These are phyloP conservation scores for Aplysina aerophoba DNA, from an alignment of 37 sponge, comb jelly and placozoan species.

Conservation along the genomic window DNA sequence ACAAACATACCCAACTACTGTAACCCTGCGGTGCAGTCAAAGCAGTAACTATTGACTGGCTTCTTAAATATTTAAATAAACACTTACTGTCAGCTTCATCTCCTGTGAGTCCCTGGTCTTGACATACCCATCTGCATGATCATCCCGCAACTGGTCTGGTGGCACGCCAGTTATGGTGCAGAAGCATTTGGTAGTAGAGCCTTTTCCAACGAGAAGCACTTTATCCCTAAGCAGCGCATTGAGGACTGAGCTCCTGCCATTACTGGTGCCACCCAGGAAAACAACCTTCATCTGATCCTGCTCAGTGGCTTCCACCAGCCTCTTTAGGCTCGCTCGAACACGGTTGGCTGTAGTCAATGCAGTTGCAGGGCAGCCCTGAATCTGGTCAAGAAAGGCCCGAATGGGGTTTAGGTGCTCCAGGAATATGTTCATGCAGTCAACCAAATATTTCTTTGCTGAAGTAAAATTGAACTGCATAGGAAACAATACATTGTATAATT, in stretches of 20 bases:
- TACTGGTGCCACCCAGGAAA: conserved; percentile 95
- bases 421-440: conserved; percentile 26
- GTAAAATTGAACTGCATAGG: conserved; percentile 64
- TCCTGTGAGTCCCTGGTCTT: not conserved
- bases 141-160: conserved; percentile 15
- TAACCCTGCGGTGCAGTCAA: no score
- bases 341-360: conserved; percentile 11
- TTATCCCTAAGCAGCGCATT: conserved; percentile 87
- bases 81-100: no score
- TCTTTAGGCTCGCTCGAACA: conserved; percentile 21
- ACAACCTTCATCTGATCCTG: conserved; percentile 94
- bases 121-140: not conserved
- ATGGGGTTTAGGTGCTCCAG: conserved; percentile 37
- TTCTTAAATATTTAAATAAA: no score
- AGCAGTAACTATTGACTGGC: no score
- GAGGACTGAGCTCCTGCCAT: conserved; percentile 95
- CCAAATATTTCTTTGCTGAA: conserved; percentile 56
- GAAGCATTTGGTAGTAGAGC: conserved; percentile 96
- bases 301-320: conserved; percentile 66
- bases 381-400: conserved; percentile 40
- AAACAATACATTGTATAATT: no score
- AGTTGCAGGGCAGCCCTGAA: not conserved
- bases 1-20: no score
- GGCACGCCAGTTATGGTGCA: conserved; percentile 77
- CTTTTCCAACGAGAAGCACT: conserved; percentile 91